Percentiles rank a stretch among this genome's conserved stretches.
Conservation (phyloP, 2,797 vertebrate genomes). For the Urophycis tenuis region DNA sequence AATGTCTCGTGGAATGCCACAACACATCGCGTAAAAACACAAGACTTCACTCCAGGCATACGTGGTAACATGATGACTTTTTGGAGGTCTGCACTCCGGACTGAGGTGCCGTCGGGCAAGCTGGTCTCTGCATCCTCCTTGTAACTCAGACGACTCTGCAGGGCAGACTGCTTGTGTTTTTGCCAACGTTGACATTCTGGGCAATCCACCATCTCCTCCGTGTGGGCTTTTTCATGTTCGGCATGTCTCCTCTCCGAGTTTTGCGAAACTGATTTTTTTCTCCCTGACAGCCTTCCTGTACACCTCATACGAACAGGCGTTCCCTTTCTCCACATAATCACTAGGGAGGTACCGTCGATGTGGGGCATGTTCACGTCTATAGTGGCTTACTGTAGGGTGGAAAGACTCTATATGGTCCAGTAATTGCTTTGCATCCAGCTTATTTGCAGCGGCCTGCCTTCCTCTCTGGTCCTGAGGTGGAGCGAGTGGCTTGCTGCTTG, state of each 20-base stretch:
- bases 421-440: background rate
- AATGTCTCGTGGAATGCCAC: slow-evolving; percentile 9
- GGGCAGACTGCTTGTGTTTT: slow-evolving; percentile 10
- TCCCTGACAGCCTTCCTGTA: background rate
- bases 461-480: slow-evolving; percentile 1
- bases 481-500: background rate
- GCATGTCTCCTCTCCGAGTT: background rate
- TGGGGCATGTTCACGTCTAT: background rate
- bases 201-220: slow-evolving; percentile 9
- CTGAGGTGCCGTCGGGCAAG: background rate
- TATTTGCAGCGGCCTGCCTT: background rate
- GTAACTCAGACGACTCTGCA: slow-evolving; percentile 5
- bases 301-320: background rate
- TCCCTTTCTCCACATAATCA: background rate
- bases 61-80: background rate
- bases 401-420: background rate
- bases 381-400: background rate
- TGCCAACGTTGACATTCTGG: background rate
- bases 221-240: slow-evolving; percentile 10
- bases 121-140: background rate
- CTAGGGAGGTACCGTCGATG: background rate
- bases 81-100: slow-evolving; percentile 6
- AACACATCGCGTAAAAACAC: slow-evolving; percentile 1
- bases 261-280: background rate
- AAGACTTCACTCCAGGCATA: slow-evolving; percentile 10